phyloP scores from a whole-genome alignment of 2,888 invertebrate genomes.

The Bugula neritina region DNA sequence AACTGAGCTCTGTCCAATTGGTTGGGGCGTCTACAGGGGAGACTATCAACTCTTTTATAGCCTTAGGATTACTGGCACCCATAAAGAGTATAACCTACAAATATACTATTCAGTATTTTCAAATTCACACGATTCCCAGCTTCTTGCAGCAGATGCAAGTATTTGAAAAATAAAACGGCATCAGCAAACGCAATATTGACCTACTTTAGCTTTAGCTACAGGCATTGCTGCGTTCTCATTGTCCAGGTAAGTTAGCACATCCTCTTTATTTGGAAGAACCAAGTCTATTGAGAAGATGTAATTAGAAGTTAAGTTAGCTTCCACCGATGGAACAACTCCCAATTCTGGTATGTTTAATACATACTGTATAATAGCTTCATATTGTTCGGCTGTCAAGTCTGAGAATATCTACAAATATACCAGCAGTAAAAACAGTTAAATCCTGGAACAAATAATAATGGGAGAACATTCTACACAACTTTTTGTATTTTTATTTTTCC shows the following conservation, averaged over 20 bases:
- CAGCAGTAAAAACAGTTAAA: too few relatives aligned
- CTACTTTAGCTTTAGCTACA: background rate
- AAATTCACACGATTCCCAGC: too few relatives aligned
- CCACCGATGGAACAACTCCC: background rate
- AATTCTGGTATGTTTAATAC: background rate
- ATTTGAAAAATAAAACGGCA: too few relatives aligned
- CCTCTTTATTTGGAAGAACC: background rate
- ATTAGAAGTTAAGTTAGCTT: background rate
- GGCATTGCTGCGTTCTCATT: background rate
- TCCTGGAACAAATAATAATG: too few relatives aligned
- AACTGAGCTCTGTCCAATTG: background rate
- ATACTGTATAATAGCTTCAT: background rate
- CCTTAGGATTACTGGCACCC: conserved; percentile 7
- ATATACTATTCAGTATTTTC: too few relatives aligned
- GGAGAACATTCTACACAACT: too few relatives aligned
- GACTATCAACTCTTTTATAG: conserved; percentile 21
- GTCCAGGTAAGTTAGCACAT: conserved; percentile 13
- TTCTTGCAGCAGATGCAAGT: too few relatives aligned
- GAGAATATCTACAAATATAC: background rate
- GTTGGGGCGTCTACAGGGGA: conserved; percentile 11
- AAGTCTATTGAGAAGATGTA: conserved; percentile 9
- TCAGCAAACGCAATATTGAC: too few relatives aligned
- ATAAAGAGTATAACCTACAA: conserved; percentile 14
- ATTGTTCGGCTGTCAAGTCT: background rate
- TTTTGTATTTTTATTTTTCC: too few relatives aligned